Base-by-base conservation (phyloP, 1,140 invertebrate species). In the Drosophila watanabei region DNA sequence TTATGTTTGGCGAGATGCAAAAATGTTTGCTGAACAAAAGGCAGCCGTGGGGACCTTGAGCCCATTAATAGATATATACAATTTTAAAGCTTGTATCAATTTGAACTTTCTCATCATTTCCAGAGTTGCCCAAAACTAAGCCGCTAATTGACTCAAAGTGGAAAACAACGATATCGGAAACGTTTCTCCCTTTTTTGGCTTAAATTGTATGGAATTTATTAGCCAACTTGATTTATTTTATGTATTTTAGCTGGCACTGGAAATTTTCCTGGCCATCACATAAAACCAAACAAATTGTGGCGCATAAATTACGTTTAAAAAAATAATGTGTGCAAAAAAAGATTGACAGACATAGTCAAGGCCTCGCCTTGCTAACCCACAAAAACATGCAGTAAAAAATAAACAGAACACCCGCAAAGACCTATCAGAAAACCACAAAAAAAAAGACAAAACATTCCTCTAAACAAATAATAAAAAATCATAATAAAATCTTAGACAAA, bases 351-450 rank as follows among this genome's bases (percentile, higher is more conserved):
- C 54, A 30, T 32, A 41, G 78, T 79, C 84, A 89, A 88, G 84
- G 84, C 66, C 80, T 81, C 46, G 65, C 56, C 79, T 81, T 88
- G 81, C 85, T 88, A 88, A 88, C 84, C 84, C 75, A 88, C 84
- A 88, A 84, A 88, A 72, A 39, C 66, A 46, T 32, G 51, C 46
- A 64, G 51, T 73, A 65, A 80, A 84, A 85, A 88, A 82, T 72
- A 86, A 89, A 89, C 85, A 88, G 73, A 88, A 88, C 80, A 84
- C 68, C 76, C 72, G 58, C 43, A 35, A 61, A 77, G 49, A 63
- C 45, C 14, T 9, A 62, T 61, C 48, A 60, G 39, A 80, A 75
- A 58, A 28, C 14, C 5, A 51, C 0, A 9, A 28, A 16, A 24
- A 24, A 48, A 49, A 49, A 16, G n/a, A 10, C 24, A 9, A 46